phyloP scores from a whole-genome alignment of 2,797 vertebrate genomes.

The Lateolabrax maculatus region DNA sequence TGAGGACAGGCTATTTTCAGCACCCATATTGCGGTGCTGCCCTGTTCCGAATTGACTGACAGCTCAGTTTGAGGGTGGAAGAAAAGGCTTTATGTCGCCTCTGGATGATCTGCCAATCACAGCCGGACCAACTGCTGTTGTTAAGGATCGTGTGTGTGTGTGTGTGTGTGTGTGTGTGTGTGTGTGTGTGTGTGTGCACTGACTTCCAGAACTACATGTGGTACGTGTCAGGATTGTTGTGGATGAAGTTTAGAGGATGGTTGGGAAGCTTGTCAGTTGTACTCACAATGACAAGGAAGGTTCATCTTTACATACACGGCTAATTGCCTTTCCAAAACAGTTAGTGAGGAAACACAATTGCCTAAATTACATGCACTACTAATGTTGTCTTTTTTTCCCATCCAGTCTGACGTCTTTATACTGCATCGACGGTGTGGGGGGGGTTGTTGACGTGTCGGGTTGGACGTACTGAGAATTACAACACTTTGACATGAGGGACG shows the following conservation, averaged over 20 bases:
- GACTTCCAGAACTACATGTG: slow-evolving; percentile 13
- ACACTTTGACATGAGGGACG: background rate
- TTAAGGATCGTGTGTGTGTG: slow-evolving; percentile 23
- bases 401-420: background rate
- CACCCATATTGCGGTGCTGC: slow-evolving; percentile 34
- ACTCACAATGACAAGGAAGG: background rate
- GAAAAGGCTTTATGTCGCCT: slow-evolving; percentile 71
- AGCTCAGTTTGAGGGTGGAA: slow-evolving; percentile 69
- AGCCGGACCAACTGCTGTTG: slow-evolving; percentile 56
- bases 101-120: slow-evolving; percentile 77
- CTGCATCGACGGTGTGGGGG: background rate
- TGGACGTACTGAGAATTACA: too few species aligned
- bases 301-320: background rate
- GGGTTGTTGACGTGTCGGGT: background rate
- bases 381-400: background rate
- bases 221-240: slow-evolving; percentile 1
- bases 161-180: slow-evolving; percentile 13
- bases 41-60: slow-evolving; percentile 67
- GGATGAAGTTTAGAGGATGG: slow-evolving; percentile 11
- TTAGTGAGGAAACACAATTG: background rate
- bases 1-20: slow-evolving; percentile 71
- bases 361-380: background rate
- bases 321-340: background rate
- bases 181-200: background rate
- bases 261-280: slow-evolving; percentile 6